A percentile compares a stretch with the other conserved stretches of the same genome.
Evolutionary conservation across 2,888 invertebrate genomes (phyloP).

Genomic region (Patella caerulea): DNA sequence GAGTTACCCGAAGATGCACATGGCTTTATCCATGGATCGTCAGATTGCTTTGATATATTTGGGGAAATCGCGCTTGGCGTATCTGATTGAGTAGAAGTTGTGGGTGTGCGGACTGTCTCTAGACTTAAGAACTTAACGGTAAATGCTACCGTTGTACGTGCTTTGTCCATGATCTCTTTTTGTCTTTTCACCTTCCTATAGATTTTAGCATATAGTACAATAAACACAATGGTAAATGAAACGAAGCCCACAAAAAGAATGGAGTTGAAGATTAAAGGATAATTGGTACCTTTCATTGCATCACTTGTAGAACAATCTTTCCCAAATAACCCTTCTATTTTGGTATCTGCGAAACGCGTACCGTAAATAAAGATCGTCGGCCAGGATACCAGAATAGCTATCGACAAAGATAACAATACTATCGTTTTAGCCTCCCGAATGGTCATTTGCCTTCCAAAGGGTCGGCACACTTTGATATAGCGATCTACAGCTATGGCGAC

Average conservation of each 20-base stretch:
- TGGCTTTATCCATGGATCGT: neutral
- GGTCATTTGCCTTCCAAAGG: constrained; percentile 49
- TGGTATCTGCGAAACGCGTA: constrained; percentile 40
- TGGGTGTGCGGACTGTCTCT: no score
- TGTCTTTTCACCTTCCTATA: constrained; percentile 37
- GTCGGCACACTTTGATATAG: constrained; percentile 55
- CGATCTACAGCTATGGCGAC: constrained; percentile 55
- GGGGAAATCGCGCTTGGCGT: neutral
- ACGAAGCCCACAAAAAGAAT: constrained; percentile 49
- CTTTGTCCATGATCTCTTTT: constrained; percentile 18
- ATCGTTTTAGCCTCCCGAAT: constrained; percentile 43
- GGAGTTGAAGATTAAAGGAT: constrained; percentile 47
- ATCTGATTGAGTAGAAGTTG: no score
- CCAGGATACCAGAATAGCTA: constrained; percentile 47
- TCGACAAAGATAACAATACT: constrained; percentile 38
- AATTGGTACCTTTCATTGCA: constrained; percentile 33
- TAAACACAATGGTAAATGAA: constrained; percentile 34
- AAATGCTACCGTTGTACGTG: neutral
- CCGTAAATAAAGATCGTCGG: constrained; percentile 52
- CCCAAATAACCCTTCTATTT: constrained; percentile 41
- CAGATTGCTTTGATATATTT: neutral
- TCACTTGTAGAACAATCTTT: constrained; percentile 54
- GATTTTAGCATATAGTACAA: constrained; percentile 47
- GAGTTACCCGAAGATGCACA: constrained; percentile 5
- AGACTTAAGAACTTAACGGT: no score